Conservation (phyloP, 2,113 vertebrate genomes). For the Carassius auratus region DNA sequence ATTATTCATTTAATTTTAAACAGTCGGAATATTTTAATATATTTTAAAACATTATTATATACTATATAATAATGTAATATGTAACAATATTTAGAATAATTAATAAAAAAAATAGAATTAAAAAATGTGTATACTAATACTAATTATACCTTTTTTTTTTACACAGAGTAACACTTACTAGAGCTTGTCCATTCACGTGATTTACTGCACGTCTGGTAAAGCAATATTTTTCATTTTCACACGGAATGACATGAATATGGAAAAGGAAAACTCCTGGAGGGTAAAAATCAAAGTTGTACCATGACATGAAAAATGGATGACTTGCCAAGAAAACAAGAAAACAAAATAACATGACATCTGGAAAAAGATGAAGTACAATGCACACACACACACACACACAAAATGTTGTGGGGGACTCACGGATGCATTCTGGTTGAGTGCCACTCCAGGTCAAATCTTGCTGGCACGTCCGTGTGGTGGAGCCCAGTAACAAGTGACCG, state of each 20-base stretch:
- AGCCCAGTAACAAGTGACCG: conserved; percentile 93
- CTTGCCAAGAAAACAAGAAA: neutral
- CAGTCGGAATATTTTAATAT: no score
- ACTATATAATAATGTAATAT: no score
- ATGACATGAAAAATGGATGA: neutral
- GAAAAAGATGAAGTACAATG: neutral
- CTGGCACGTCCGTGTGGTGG: conserved; percentile 90
- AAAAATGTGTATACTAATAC: no score
- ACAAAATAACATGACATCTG: neutral
- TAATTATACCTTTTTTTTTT: no score
- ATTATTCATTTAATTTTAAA: no score
- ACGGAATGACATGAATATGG: neutral
- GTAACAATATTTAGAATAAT: no score
- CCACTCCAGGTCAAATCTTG: conserved; percentile 97
- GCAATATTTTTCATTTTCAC: neutral
- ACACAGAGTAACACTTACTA: neutral
- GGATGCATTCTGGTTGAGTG: conserved; percentile 85
- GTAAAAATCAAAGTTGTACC: neutral
- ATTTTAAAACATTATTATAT: no score
- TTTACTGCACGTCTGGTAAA: neutral
- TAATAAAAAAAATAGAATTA: neutral
- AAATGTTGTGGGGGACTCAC: conserved; percentile 77
- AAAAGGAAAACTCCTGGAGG: neutral
- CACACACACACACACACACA: conserved; percentile 39
- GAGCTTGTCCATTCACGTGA: neutral